Evolutionary conservation across 2,113 vertebrate genomes (phyloP), one percentile per base, ranked within the genome.

Genomic region (Osmerus mordax): DNA sequence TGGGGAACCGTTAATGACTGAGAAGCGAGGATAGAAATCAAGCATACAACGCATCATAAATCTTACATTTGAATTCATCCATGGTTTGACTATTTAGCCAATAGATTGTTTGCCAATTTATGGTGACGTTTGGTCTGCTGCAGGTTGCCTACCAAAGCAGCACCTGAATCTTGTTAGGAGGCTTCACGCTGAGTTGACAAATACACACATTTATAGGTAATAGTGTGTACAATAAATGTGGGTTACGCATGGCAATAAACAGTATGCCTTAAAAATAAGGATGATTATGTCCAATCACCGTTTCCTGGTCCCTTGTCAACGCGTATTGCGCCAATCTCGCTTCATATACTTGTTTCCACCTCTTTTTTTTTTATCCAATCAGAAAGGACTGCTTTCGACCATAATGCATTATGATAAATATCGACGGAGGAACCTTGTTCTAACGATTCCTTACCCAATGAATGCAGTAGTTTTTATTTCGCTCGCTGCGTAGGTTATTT

Each of bases 321-420:
- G 71, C 71, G 60, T 72, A 66, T 29, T 58, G 59, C 78, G 59
- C 81, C 73, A 83, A 79, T 83, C 76, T 78, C 58, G 52, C 71
- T 69, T 70, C 63, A n/a, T 72, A 72, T 54, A 18, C 21, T 28
- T 51, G 65, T 62, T 25, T 66, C 81, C 74, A 41, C 82, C 84
- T 71, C 71, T 75, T 51, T 25, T 23, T 23, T 21, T 0, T 1
- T 32, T 51, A 74, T 65, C 87, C 87, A 88, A 82, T 87, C 78
- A 19, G 18, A 36, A 12, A 12, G 61, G 13, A 25, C 62, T 12
- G 59, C 13, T 60, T 47, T 55, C 58, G 71, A 79, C 32, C 76
- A 73, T 72, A 29, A 16, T 64, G 58, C 21, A 60, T 21, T 2
- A 15, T 28, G 28, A 36, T 64, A 64, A 32, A 21, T 60, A 12